phyloP scores from a whole-genome alignment of 2,888 invertebrate species.

The Amblyjoppa fuscipennis region DNA sequence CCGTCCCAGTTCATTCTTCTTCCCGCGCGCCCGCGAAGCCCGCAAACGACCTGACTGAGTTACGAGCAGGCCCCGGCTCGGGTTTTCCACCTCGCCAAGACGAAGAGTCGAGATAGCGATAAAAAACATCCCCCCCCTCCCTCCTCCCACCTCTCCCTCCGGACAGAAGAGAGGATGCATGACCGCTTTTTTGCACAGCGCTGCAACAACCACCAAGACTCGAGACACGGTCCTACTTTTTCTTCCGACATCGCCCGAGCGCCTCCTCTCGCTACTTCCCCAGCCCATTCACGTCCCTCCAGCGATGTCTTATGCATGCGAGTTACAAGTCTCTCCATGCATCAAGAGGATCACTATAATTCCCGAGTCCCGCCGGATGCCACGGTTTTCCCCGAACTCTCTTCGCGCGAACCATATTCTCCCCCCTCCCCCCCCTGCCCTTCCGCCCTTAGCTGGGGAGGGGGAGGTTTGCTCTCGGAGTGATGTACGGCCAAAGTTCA shows the following conservation, averaged over 20 bases:
- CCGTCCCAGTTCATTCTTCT: constrained; percentile 2
- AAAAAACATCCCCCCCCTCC: constrained; percentile 1
- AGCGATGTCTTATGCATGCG: constrained; percentile 65
- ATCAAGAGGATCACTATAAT: constrained; percentile 66
- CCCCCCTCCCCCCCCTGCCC: no score
- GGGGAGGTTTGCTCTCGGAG: neutral
- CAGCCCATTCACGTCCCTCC: constrained; percentile 11
- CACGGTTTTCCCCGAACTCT: constrained; percentile 14
- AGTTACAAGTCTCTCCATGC: constrained; percentile 65
- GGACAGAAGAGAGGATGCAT: neutral
- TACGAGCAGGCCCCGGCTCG: constrained; percentile 32
- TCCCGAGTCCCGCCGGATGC: constrained; percentile 50
- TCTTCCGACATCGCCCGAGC: neutral
- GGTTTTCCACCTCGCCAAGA: constrained; percentile 19
- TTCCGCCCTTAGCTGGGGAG: neutral
- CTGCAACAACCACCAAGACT: constrained; percentile 11
- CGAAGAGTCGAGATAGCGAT: constrained; percentile 52
- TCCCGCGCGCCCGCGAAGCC: constrained; percentile 25
- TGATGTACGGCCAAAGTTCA: constrained; percentile 62
- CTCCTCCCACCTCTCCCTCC: neutral
- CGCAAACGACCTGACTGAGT: constrained; percentile 61
- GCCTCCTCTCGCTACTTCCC: constrained; percentile 13
- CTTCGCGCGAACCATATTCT: neutral
- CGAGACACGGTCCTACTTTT: constrained; percentile 7
- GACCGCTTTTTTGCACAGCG: neutral